A percentile compares a stretch with the other conserved stretches of the same genome.
phyloP scores from a whole-genome alignment of 2,797 vertebrate genomes.

The Labeo calbasu region DNA sequence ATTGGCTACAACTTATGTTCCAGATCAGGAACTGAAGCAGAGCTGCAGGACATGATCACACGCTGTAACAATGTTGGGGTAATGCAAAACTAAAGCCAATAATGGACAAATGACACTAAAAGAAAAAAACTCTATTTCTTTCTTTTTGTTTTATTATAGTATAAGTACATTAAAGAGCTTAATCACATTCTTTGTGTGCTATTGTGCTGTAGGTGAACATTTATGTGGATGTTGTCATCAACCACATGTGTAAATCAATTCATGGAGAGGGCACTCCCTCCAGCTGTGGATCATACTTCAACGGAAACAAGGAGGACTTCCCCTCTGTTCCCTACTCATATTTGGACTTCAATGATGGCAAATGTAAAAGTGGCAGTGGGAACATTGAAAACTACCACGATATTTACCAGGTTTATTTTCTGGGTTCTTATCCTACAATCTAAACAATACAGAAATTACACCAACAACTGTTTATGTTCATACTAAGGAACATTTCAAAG shows the following conservation, averaged over 20 bases:
- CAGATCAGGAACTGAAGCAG: slow-evolving; percentile 86
- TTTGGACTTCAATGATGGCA: slow-evolving; percentile 89
- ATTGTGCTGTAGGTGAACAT: slow-evolving; percentile 83
- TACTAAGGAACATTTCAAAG: not conserved
- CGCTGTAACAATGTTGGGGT: slow-evolving; percentile 92
- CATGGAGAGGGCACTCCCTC: slow-evolving; percentile 80
- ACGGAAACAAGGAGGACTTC: slow-evolving; percentile 77
- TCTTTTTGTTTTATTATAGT: not conserved
- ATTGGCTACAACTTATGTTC: slow-evolving; percentile 89
- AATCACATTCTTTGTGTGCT: not conserved
- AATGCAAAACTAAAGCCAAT: slow-evolving; percentile 54
- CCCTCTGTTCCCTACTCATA: slow-evolving; percentile 81
- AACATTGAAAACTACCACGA: not conserved
- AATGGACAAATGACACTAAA: not conserved
- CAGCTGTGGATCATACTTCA: slow-evolving; percentile 88
- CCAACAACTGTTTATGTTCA: not conserved
- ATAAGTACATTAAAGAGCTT: not conserved
- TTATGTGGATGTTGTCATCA: slow-evolving; percentile 90
- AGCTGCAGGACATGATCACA: slow-evolving; percentile 89
- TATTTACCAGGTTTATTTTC: not conserved
- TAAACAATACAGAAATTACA: not conserved
- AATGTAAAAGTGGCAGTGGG: slow-evolving; percentile 79
- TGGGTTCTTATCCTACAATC: not conserved
- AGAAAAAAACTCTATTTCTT: too few relatives aligned
- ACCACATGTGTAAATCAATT: slow-evolving; percentile 87